Percentiles rank a stretch among this genome's conserved stretches.
These are phyloP conservation scores for Apteryx owenii DNA, from an alignment of 2,113 vertebrate species.

Conservation along the genomic window DNA sequence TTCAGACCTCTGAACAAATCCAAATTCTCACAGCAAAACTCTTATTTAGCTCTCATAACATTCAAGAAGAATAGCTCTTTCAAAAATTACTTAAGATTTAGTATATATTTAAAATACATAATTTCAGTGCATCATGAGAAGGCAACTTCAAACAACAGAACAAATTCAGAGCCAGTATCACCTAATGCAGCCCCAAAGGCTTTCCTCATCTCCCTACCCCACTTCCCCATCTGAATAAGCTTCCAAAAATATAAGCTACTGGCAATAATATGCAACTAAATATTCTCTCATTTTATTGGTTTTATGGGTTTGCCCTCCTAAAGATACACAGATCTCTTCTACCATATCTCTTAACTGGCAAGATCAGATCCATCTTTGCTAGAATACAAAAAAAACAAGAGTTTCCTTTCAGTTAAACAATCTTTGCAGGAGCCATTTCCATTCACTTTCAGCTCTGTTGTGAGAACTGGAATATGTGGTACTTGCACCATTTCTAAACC, in stretches of 20 bases:
- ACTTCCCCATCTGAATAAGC: neutral
- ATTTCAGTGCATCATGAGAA: neutral
- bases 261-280: neutral
- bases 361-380: neutral
- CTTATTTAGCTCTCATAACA: neutral
- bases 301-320: neutral
- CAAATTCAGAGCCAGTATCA: neutral
- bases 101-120: neutral
- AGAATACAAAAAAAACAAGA: neutral
- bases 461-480: neutral
- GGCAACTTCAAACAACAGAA: fast-evolving
- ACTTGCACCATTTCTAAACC: neutral
- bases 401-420: neutral
- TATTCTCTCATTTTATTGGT: neutral
- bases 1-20: neutral
- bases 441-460: neutral
- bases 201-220: neutral
- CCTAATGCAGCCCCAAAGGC: neutral
- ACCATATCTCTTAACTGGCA: neutral
- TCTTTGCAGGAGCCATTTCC: neutral
- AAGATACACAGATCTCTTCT: neutral
- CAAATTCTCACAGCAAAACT: neutral
- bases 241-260: neutral
- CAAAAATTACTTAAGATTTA: neutral
- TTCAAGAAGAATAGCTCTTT: neutral